Evolutionary conservation across 2,888 invertebrate species (phyloP).

Genomic region (Atherix ibis): DNA sequence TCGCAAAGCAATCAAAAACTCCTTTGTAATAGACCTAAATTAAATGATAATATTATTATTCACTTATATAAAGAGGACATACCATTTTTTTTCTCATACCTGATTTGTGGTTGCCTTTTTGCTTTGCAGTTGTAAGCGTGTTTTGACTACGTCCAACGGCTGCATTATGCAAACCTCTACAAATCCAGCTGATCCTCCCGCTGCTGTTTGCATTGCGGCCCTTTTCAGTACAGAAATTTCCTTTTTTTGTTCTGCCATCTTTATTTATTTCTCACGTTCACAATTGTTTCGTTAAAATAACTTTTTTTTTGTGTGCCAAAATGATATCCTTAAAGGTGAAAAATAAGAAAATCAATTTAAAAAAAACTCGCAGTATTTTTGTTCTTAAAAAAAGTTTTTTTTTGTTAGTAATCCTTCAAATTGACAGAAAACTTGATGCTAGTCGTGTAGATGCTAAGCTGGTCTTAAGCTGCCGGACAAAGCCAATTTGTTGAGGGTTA

Average conservation of each 20-base stretch:
- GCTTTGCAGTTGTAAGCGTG: slow-evolving; percentile 65
- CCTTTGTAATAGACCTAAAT: slow-evolving; percentile 48
- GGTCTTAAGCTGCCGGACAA: too few species aligned
- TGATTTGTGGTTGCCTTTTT: slow-evolving; percentile 13
- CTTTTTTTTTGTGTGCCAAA: too few species aligned
- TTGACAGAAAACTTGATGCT: too few species aligned
- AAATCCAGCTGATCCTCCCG: slow-evolving; percentile 86
- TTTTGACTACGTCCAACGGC: slow-evolving; percentile 86
- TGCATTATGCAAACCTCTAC: slow-evolving; percentile 94
- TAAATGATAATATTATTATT: slow-evolving; percentile 9
- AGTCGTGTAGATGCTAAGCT: too few species aligned
- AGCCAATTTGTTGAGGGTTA: too few species aligned
- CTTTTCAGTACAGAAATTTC: slow-evolving; percentile 21
- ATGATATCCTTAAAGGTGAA: too few species aligned
- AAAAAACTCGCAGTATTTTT: too few species aligned
- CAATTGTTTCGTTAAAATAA: too few species aligned
- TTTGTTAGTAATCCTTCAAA: too few species aligned
- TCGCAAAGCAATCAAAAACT: slow-evolving; percentile 70
- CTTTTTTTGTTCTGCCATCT: slow-evolving; percentile 4
- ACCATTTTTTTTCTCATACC: neutral
- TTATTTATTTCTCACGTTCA: too few species aligned
- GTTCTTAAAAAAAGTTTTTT: too few species aligned
- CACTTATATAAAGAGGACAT: slow-evolving; percentile 1
- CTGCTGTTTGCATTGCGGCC: slow-evolving; percentile 30
- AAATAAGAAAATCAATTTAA: too few species aligned